phyloP scores from a whole-genome alignment of 2,888 invertebrate species.

The Chaetogeoica ovagalla region DNA sequence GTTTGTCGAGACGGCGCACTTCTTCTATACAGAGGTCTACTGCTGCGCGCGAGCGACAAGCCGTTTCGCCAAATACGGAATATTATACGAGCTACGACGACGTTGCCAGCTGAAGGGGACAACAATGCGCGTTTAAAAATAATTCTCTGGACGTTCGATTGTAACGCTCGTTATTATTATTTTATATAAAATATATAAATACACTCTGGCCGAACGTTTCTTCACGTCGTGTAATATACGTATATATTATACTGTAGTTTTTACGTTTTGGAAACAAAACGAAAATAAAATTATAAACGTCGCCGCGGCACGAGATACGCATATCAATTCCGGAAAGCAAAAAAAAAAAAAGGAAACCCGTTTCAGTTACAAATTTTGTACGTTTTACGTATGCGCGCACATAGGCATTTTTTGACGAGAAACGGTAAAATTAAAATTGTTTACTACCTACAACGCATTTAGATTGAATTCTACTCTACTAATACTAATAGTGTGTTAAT shows the following conservation, averaged over 20 bases:
- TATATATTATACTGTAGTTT: not conserved
- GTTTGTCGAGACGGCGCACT: constrained; percentile 41
- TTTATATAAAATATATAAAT: not conserved
- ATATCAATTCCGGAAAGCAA: constrained; percentile 33
- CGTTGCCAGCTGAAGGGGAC: constrained; percentile 1
- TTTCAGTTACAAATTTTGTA: not conserved
- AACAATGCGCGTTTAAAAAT: constrained; percentile 47
- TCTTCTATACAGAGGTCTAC: constrained; percentile 7
- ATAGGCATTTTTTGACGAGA: not conserved
- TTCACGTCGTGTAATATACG: not conserved
- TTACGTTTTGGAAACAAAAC: constrained; percentile 29
- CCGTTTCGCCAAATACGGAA: constrained; percentile 39
- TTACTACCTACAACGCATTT: too few relatives aligned
- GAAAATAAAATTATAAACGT: not conserved
- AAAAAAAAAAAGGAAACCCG: constrained; percentile 4
- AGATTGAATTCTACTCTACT: too few relatives aligned
- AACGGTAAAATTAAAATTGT: constrained; percentile 1
- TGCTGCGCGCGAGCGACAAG: constrained; percentile 18
- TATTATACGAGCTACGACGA: too few relatives aligned
- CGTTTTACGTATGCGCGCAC: not conserved
- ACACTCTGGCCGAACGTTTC: too few relatives aligned
- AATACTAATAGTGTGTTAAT: too few relatives aligned
- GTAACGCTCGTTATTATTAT: constrained; percentile 32
- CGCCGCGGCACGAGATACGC: constrained; percentile 9
- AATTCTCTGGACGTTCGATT: constrained; percentile 49